Percentiles rank a stretch among this genome's conserved stretches.
phyloP scores from a whole-genome alignment of 2,888 invertebrate species.

The Plagodis pulveraria region DNA sequence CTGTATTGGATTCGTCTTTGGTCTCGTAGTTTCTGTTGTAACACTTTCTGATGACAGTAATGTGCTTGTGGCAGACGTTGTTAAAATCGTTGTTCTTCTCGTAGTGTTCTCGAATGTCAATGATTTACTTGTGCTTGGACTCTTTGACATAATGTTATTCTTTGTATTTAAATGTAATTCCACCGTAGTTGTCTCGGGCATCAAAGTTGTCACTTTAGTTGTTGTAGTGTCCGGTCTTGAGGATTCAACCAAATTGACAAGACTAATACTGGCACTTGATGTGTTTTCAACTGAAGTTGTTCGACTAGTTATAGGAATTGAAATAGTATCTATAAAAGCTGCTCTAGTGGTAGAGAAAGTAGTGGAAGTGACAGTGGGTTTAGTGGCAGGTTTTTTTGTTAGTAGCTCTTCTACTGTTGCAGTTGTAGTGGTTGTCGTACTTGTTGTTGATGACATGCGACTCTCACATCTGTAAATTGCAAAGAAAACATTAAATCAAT shows the following conservation, averaged over 20 bases:
- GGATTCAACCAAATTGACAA: conserved; percentile 8
- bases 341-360: conserved; percentile 38
- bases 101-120: conserved; percentile 11
- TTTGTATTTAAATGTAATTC: conserved; percentile 9
- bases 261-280: conserved; percentile 14
- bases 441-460: conserved; percentile 62
- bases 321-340: conserved; percentile 26
- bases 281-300: conserved; percentile 14
- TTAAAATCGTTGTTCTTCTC: conserved; percentile 2
- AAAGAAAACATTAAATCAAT: neutral
- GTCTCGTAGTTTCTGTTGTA: conserved; percentile 16
- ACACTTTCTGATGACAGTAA: conserved; percentile 3
- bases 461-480: conserved; percentile 72
- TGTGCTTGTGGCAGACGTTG: conserved; percentile 7
- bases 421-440: conserved; percentile 51
- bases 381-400: conserved; percentile 58
- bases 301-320: conserved; percentile 16
- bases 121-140: conserved; percentile 1
- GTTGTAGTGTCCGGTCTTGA: conserved; percentile 9
- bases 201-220: conserved; percentile 2
- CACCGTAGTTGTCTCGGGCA: conserved; percentile 4
- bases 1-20: conserved; percentile 21
- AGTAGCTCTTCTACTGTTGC: conserved; percentile 65
- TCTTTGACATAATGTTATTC: conserved; percentile 4
- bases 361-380: conserved; percentile 47